phyloP scores from a whole-genome alignment of 2,113 vertebrate species.

The Neolamprologus ventralis region DNA sequence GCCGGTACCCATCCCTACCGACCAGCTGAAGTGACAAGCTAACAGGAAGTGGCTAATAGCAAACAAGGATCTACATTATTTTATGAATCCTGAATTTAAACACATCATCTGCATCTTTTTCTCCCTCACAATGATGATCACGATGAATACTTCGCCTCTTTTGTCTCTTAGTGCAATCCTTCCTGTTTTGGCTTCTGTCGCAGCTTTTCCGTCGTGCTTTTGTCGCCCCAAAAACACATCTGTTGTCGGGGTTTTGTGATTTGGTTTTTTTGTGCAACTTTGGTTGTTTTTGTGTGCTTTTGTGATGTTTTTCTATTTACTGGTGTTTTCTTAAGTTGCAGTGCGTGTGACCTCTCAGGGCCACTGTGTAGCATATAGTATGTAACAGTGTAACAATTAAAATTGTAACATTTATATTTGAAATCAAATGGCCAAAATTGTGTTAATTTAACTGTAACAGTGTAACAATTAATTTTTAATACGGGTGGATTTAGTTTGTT shows the following conservation, averaged over 20 bases:
- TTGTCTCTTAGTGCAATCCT: not conserved
- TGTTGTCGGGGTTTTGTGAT: not conserved
- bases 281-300: not conserved
- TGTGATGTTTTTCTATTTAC: not conserved
- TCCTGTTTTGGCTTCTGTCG: not conserved
- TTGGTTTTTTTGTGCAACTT: not conserved
- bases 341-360: not conserved
- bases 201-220: rapidly evolving
- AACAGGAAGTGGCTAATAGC: not conserved
- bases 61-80: not conserved
- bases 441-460: too few species aligned
- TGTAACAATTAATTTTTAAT: not conserved
- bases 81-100: not conserved
- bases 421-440: not conserved
- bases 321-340: not conserved
- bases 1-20: not conserved
- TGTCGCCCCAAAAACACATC: not conserved
- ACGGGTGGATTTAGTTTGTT: not conserved
- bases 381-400: not conserved
- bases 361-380: not conserved
- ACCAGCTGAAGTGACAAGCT: not conserved
- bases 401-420: not conserved
- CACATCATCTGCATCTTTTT: not conserved
- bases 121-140: rapidly evolving
- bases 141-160: not conserved